phyloP scores from a whole-genome alignment of 2,113 vertebrate species.

The Bubo bubo region DNA sequence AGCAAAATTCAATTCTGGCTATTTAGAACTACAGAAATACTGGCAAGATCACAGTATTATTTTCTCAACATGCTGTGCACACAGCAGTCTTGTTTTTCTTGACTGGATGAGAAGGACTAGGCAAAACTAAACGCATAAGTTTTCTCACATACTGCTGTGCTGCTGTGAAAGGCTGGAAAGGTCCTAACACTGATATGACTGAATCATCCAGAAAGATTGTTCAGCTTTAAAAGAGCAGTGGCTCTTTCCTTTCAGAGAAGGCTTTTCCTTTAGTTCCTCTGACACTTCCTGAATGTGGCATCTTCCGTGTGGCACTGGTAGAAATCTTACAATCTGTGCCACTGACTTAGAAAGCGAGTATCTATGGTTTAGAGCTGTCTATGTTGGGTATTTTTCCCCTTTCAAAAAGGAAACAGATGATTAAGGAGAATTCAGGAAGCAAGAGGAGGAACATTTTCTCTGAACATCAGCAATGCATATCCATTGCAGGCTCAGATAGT shows the following conservation, averaged over 20 bases:
- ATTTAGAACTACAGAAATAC: background rate
- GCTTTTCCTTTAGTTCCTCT: background rate
- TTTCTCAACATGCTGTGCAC: background rate
- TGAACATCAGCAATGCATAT: rapidly evolving
- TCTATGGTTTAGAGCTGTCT: background rate
- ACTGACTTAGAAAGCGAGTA: background rate
- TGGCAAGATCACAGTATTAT: background rate
- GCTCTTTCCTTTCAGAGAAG: background rate
- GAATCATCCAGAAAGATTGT: background rate
- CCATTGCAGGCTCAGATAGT: background rate
- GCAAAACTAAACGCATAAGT: background rate
- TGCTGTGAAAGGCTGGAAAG: background rate
- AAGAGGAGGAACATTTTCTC: background rate
- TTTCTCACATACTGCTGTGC: background rate
- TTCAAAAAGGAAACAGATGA: background rate
- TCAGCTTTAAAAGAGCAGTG: background rate
- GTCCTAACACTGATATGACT: background rate
- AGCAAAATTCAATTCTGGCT: background rate
- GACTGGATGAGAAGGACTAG: background rate
- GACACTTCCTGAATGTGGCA: background rate
- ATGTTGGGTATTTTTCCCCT: background rate
- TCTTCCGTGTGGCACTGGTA: background rate
- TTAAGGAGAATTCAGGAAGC: background rate
- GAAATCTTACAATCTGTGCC: background rate
- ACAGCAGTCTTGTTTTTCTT: background rate